A percentile compares a stretch with the other conserved stretches of the same genome.
Evolutionary conservation across 2,888 invertebrate genomes (phyloP).

Genomic region (Eurois occulta): DNA sequence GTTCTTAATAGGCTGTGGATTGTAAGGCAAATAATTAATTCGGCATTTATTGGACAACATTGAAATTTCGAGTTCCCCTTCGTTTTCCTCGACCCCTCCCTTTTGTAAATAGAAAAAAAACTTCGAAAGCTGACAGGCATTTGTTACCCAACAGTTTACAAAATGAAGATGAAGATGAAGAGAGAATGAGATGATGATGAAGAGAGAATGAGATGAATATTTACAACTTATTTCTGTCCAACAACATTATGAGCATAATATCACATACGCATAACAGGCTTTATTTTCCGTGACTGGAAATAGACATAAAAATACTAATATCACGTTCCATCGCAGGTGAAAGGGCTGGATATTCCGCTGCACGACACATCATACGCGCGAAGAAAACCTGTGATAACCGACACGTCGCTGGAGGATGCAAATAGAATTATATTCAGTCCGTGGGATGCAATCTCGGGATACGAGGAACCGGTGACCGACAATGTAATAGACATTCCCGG

Average conservation of each 20-base stretch:
- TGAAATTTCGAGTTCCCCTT: conserved; percentile 22
- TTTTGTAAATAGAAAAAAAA: conserved; percentile 32
- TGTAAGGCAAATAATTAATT: conserved; percentile 35
- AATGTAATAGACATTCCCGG: conserved; percentile 87
- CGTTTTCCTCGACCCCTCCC: conserved; percentile 25
- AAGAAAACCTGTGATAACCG: conserved; percentile 84
- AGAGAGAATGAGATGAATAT: too few relatives aligned
- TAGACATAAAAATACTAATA: conserved; percentile 30
- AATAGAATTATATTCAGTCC: conserved; percentile 90
- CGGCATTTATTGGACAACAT: conserved; percentile 24
- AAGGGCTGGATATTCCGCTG: conserved; percentile 86
- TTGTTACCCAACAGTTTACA: conserved; percentile 1
- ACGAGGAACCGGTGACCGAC: conserved; percentile 86
- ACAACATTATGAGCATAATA: neutral
- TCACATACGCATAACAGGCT: neutral
- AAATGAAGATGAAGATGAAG: too few relatives aligned
- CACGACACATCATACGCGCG: conserved; percentile 79
- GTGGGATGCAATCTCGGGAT: conserved; percentile 88
- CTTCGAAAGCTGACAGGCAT: conserved; percentile 5
- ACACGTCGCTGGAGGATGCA: conserved; percentile 88
- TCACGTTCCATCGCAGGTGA: conserved; percentile 76
- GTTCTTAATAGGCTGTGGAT: conserved; percentile 24
- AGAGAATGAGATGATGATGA: too few relatives aligned
- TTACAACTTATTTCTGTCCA: neutral
- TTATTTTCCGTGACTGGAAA: conserved; percentile 16